Percentiles rank a stretch among this genome's conserved stretches.
Evolutionary conservation across 2,888 invertebrate genomes (phyloP).

Genomic region (Macaria notata): DNA sequence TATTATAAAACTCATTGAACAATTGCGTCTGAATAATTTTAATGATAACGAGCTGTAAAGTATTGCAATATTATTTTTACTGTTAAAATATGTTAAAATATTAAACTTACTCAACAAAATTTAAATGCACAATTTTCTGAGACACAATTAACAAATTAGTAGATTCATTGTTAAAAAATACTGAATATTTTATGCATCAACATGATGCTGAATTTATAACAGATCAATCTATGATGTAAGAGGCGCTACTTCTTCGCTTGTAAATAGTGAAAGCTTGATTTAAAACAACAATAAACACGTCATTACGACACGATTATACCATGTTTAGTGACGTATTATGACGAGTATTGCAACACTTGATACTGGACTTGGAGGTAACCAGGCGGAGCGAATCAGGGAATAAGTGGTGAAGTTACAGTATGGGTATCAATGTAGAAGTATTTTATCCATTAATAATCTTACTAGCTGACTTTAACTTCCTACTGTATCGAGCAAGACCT

Average conservation of each 20-base stretch:
- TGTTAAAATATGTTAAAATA: no score
- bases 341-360: slow-evolving; percentile 20
- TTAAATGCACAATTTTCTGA: no score
- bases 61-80: no score
- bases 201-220: no score
- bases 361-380: slow-evolving; percentile 20
- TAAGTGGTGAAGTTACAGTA: slow-evolving; percentile 7
- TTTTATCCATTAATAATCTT: background rate
- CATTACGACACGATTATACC: slow-evolving; percentile 24
- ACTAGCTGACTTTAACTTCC: background rate
- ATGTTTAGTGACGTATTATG: slow-evolving; percentile 24
- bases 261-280: slow-evolving; percentile 25
- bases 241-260: slow-evolving; percentile 15
- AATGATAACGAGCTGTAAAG: no score
- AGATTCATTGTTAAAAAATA: no score
- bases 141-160: no score
- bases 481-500: no score
- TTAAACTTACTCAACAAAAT: no score
- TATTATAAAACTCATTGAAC: no score
- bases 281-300: slow-evolving; percentile 24
- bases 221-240: background rate
- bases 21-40: no score
- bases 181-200: no score
- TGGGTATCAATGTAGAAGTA: background rate
- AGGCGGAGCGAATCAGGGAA: slow-evolving; percentile 23